Evolutionary conservation across 2,113 vertebrate genomes (phyloP), one percentile per base, ranked within the genome.

Genomic region (Phylloscopus trochilus): DNA sequence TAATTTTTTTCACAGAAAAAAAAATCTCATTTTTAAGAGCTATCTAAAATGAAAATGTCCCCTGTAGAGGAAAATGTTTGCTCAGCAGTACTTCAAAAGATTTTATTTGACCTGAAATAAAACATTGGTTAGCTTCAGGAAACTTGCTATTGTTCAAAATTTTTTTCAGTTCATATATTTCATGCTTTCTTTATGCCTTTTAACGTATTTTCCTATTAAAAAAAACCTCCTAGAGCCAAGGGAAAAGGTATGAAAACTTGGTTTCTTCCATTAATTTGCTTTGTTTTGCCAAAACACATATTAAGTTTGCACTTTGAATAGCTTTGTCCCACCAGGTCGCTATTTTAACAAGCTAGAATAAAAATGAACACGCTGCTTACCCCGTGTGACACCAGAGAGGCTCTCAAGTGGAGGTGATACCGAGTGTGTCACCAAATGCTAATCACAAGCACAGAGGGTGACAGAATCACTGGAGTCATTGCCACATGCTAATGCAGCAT

Each of bases 31-130:
- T 94, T 93, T 92, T 66, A 96, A 90, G 79, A 82, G 46, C 75
- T 75, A 63, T 49, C 90, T 87, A 82, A 92, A 89, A 96, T 89
- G 52, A 94, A 93, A 94, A 93, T 46, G 41, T 67, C 18, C 44
- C 24, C 69, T 84, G 24, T 15, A 84, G 72, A 72, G 60, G 56
- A 89, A 70, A 92, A 89, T 21, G 28, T 85, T 92, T 90, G 63
- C 84, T 94, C 62, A 76, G 82, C 81, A 82, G 52, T 82, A 75
- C 43, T 79, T 58, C 24, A 73, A 72, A 87, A 85, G 27, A 68
- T 72, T 82, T 70, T 78, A 74, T 72, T 92, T 89, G 66, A 79
- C 62, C 49, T 64, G 82, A 79, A 91, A 91, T 72, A 92, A 95
- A 91, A 79, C 58, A 89, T 6, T 59, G 27, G 33, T 69, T 80